Conservation (phyloP, 2,888 invertebrate species). For the Cerastoderma edule region DNA sequence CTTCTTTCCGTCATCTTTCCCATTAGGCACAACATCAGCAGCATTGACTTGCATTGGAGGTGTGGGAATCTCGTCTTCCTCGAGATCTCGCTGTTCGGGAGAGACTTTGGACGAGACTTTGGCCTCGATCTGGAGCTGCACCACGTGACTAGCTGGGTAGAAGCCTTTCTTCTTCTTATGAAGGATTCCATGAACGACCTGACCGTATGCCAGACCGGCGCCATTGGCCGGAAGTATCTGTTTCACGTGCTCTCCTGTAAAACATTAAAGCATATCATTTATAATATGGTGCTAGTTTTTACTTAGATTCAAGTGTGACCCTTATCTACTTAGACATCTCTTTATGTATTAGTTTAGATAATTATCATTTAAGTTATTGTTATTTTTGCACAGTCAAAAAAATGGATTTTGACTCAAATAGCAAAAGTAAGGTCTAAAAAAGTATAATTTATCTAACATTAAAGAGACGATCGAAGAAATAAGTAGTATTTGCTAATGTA, state of each 20-base stretch:
- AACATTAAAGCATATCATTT: not conserved
- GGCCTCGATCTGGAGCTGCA: not conserved
- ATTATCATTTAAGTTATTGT: too few species aligned
- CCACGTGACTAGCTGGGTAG: conserved; percentile 2
- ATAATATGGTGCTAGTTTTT: too few species aligned
- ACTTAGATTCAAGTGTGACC: too few species aligned
- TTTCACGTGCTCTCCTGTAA: conserved; percentile 7
- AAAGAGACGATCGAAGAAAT: too few species aligned
- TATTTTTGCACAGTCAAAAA: too few species aligned
- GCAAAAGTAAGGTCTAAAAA: too few species aligned
- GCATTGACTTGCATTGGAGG: not conserved
- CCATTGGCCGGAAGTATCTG: not conserved
- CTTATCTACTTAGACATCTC: too few species aligned
- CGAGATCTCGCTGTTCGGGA: not conserved
- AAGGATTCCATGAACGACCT: conserved; percentile 8
- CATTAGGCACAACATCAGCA: not conserved
- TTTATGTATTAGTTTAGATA: too few species aligned
- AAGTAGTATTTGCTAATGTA: too few species aligned
- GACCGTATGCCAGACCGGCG: not conserved
- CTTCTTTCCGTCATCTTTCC: not conserved
- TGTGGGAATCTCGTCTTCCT: not conserved
- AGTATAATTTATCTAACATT: too few species aligned
- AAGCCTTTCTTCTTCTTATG: conserved; percentile 22
- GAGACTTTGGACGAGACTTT: not conserved
- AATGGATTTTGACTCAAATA: too few species aligned